Evolutionary conservation across 2,113 vertebrate species (phyloP).

Genomic region (Corynorhinus townsendii): DNA sequence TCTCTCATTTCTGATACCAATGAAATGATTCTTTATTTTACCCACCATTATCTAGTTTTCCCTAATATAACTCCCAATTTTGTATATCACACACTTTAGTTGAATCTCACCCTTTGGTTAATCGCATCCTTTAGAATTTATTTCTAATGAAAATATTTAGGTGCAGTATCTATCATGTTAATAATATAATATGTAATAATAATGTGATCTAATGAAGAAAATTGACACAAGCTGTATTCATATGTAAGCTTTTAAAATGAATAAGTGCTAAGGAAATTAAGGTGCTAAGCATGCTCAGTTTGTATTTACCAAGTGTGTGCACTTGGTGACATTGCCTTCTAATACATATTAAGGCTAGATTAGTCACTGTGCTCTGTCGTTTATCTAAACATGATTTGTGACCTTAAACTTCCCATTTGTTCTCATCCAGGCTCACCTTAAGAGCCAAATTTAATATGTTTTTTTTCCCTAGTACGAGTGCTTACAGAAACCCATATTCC

Average conservation of each 20-base stretch:
- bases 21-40: neutral
- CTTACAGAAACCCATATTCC: constrained; percentile 58
- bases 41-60: neutral
- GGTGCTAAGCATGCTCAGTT: neutral
- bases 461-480: constrained; percentile 32
- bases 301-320: neutral
- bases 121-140: neutral
- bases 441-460: constrained; percentile 56
- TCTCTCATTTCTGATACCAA: neutral
- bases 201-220: constrained; percentile 22
- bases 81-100: neutral
- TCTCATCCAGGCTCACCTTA: constrained; percentile 55
- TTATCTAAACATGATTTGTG: constrained; percentile 65
- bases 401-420: constrained; percentile 63
- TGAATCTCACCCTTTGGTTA: neutral
- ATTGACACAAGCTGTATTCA: neutral
- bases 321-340: neutral
- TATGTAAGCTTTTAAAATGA: constrained; percentile 32
- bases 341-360: constrained; percentile 22
- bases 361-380: constrained; percentile 39
- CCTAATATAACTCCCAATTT: neutral
- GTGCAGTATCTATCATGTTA: neutral
- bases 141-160: constrained; percentile 12
- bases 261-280: neutral
- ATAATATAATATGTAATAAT: neutral